Evolutionary conservation across 2,797 vertebrate species (phyloP).

Genomic region (Pangasius macronema): DNA sequence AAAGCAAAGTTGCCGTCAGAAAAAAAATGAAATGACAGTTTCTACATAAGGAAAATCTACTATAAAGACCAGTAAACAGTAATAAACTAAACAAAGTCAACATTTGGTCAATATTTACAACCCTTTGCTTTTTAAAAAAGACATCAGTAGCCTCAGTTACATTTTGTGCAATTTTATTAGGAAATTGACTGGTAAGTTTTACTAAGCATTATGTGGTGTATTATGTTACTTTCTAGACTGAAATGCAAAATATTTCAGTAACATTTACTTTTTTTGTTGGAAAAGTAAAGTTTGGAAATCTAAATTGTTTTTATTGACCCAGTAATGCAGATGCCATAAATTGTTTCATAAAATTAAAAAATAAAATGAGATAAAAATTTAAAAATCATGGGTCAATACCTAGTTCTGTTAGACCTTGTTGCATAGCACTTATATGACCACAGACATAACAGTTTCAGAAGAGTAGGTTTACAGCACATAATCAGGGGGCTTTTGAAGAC

Average conservation of each 20-base stretch:
- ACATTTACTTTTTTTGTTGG: neutral
- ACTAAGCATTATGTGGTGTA: neutral
- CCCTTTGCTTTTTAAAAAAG: neutral
- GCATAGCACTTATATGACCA: slow-evolving; percentile 42
- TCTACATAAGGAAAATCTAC: neutral
- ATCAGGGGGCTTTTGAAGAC: slow-evolving; percentile 34
- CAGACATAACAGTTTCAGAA: slow-evolving; percentile 43
- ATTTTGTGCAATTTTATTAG: neutral
- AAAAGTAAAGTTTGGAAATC: neutral
- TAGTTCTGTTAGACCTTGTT: slow-evolving; percentile 44
- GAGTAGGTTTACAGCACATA: slow-evolving; percentile 30
- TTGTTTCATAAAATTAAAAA: no score
- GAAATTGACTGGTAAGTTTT: neutral
- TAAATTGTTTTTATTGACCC: neutral
- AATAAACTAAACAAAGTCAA: neutral
- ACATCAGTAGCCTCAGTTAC: neutral
- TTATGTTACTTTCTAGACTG: neutral
- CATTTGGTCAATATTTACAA: neutral
- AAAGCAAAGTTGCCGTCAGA: neutral
- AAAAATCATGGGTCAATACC: slow-evolving; percentile 53
- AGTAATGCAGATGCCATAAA: neutral
- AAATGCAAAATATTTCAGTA: neutral
- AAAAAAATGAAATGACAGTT: neutral
- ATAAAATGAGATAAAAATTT: no score
- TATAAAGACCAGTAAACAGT: neutral